phyloP scores from a whole-genome alignment of 2,113 vertebrate species.

The Urocynchramus pylzowi region DNA sequence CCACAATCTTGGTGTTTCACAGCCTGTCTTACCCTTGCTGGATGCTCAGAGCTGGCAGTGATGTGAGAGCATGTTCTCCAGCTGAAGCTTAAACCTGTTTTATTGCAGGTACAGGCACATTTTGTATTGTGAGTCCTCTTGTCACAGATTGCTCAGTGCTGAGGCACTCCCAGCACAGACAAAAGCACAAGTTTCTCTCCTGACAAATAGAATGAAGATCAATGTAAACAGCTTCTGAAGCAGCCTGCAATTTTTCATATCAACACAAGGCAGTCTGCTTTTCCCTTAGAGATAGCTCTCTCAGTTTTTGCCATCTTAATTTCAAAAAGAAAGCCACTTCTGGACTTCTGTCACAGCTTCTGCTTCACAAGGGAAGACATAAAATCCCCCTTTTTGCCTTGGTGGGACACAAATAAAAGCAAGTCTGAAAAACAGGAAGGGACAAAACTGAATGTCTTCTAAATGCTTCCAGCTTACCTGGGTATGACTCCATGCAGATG shows the following conservation, averaged over 20 bases:
- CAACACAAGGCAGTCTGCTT: background rate
- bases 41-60: background rate
- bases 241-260: background rate
- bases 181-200: background rate
- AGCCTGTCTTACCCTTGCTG: background rate
- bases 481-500: background rate
- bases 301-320: background rate
- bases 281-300: background rate
- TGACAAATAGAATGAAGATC: background rate
- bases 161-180: background rate
- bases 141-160: background rate
- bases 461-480: background rate
- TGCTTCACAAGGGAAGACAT: rapidly evolving
- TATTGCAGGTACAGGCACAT: background rate
- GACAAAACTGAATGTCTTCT: background rate
- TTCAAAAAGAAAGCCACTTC: background rate
- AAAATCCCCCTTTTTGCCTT: background rate
- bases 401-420: background rate
- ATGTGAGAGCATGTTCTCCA: rapidly evolving
- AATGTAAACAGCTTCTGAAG: background rate
- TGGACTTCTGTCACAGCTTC: background rate
- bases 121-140: background rate
- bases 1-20: background rate
- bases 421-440: background rate
- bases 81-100: background rate